Percentiles rank a stretch among this genome's conserved stretches.
Conservation (phyloP, 2,113 vertebrate species). For the Sinosuthora webbiana region DNA sequence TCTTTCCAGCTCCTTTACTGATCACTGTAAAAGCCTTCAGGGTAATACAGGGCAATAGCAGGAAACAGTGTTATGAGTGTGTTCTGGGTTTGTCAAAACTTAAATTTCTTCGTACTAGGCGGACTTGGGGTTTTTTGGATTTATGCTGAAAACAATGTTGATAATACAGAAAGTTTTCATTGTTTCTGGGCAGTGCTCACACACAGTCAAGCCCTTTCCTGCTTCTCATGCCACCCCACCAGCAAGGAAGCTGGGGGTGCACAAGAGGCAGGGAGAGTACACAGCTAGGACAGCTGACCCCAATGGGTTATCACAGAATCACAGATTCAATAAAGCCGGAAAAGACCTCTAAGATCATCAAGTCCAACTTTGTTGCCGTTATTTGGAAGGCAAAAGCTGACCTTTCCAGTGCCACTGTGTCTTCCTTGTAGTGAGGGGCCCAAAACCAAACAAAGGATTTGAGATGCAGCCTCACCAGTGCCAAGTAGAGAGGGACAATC, state of each 20-base stretch:
- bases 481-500: not conserved
- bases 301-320: not conserved
- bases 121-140: not conserved
- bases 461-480: not conserved
- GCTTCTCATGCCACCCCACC: accelerated
- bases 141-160: not conserved
- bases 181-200: not conserved
- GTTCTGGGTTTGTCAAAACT: not conserved
- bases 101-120: not conserved
- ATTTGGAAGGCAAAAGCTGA: not conserved
- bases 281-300: not conserved
- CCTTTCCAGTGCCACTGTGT: not conserved
- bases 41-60: not conserved
- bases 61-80: not conserved
- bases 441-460: not conserved
- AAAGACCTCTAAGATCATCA: not conserved
- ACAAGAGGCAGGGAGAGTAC: accelerated
- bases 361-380: not conserved
- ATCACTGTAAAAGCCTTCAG: not conserved
- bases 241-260: not conserved
- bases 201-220: not conserved
- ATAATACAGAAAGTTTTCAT: not conserved
- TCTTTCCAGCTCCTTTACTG: not conserved
- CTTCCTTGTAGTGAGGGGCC: not conserved
- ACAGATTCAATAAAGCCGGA: not conserved